Evolutionary conservation across 1,140 invertebrate species (phyloP), one percentile per base, ranked within the genome.

Genomic region (Dolichoris vasculosae): DNA sequence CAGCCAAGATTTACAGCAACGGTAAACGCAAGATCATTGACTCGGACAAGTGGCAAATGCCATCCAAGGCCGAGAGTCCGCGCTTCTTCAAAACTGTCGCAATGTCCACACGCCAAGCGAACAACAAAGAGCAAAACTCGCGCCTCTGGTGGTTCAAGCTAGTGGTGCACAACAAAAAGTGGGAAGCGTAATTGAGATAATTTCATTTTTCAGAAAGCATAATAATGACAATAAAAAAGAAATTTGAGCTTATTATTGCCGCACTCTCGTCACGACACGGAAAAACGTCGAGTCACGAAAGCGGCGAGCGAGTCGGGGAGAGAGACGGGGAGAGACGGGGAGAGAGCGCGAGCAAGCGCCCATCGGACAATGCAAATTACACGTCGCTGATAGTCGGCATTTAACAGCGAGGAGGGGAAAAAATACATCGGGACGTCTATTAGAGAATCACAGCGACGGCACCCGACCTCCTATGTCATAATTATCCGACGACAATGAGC

Each of bases 311-410:
- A 30, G 43, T n/a, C n/a, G 13, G 20, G 13, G 26, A 48, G 38
- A 51, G 80, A 67, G 40, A 30, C 23, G 23, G 55, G 30, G 9
- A 40, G n/a, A 13, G 79, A 81, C 63, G 13, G n/a, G 32, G 59
- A 30, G 63, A 76, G 73, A 78, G n/a, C 8, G 43, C 23, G 17
- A 23, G 51, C 17, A 38, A 73, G 26, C 8, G 73, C 55, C 51
- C 43, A 26, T 78, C 46, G 80, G 85, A 86, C 73, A 78, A 86
- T 86, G 85, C 73, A 86, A 83, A 86, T 86, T 83, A 71, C 75
- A 79, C 79, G 55, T 51, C 59, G 71, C 43, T 82, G 73, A 82
- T 82, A 76, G 63, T 13, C 43, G 48, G 55, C 63, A 67, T 82
- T 86, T 82, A 76, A 81, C 46, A 59, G 26, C 30, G 40, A 46